A percentile compares a stretch with the other conserved stretches of the same genome.
Evolutionary conservation across 2,113 vertebrate species (phyloP).

Genomic region (Chionomys nivalis): DNA sequence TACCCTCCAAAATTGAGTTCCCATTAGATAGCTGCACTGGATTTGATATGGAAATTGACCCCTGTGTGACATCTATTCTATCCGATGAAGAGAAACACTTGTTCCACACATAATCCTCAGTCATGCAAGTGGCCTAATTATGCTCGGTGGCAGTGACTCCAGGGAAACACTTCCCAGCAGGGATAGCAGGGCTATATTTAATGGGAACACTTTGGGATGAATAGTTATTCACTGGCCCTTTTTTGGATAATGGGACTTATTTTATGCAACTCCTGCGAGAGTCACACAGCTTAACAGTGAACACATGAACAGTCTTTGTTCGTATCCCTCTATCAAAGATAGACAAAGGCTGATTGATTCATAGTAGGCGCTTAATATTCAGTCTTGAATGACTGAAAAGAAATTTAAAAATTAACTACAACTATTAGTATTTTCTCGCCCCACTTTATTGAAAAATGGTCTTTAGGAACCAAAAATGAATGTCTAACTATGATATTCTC

Average conservation of each 20-base stretch:
- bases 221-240: slow-evolving; percentile 48
- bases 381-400: slow-evolving; percentile 3
- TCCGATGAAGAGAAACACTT: slow-evolving; percentile 1
- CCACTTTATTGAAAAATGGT: not conserved
- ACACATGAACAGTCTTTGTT: not conserved
- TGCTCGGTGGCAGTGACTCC: not conserved
- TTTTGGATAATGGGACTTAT: slow-evolving; percentile 63
- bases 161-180: slow-evolving; percentile 22
- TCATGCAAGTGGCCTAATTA: slow-evolving; percentile 42
- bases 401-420: not conserved
- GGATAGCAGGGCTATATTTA: slow-evolving; percentile 40
- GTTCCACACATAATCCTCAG: not conserved
- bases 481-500: not conserved
- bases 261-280: slow-evolving; percentile 40
- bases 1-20: not conserved
- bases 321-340: not conserved
- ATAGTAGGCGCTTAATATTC: slow-evolving; percentile 29
- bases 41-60: slow-evolving; percentile 7
- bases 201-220: slow-evolving; percentile 40
- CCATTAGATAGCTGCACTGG: not conserved
- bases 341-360: slow-evolving; percentile 37
- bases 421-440: not conserved
- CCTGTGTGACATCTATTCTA: not conserved
- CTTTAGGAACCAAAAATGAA: slow-evolving; percentile 37
- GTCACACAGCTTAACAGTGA: not conserved